Base-by-base conservation (phyloP, 2,797 vertebrate genomes). In the Thunnus albacares region DNA sequence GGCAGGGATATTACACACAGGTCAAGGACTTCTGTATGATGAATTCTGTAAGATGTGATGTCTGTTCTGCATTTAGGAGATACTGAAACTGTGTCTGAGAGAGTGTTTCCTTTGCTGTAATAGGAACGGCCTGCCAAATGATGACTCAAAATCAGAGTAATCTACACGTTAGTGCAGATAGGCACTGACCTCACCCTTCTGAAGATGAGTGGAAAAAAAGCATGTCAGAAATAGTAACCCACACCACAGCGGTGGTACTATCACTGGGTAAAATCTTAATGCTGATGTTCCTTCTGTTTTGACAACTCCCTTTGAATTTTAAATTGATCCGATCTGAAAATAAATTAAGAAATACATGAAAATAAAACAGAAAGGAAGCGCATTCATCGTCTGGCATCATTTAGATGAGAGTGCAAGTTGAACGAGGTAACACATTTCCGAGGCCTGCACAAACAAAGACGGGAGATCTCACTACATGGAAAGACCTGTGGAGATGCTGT, bases 401-500 rank as follows among this genome's bases (percentile, higher is more conserved):
- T 85, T 43, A 80, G 24, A 81, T 85, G 62, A 78, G 70, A 80
- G 33, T 45, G 41, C 45, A 80, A 57, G 80, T 69, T 30, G 28
- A 83, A 60, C 38, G 15, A 70, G n/a, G 57, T 43, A 81, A 65
- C 64, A 80, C 17, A 80, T 86, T 71, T 75, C 59, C 22, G 52
- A 56, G 26, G 73, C 56, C 63, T 33, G 24, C 67, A 66, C 83
- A 87, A 85, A 89, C 80, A 87, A 79, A 88, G 77, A 73, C 14
- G 57, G 70, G 82, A 74, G 76, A 77, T 77, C 81, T 69, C 77
- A 83, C 71, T 61, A 73, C 83, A 84, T 68, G 65, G 81, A 75
- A 45, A 88, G 87, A 93, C 86, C 89, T 80, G 82, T 87, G 89
- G 85, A 91, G 87, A 93, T 79, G 94, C 84, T 95, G 90, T 92